These are phyloP conservation scores for Tachypleus tridentatus DNA, from an alignment of 1,140 invertebrate species.

Conservation along the genomic window DNA sequence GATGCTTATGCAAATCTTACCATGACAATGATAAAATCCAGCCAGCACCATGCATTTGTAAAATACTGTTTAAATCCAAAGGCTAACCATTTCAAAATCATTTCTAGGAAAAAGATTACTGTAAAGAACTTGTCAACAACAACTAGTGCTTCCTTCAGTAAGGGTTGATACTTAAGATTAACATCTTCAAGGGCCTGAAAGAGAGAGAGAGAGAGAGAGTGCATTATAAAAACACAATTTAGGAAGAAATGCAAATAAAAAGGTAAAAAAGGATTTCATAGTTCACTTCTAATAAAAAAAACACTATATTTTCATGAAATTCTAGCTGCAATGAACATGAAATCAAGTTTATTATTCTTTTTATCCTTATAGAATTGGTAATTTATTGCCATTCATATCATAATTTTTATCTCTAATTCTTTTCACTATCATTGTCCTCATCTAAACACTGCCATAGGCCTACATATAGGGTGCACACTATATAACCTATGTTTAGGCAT, in stretches of 20 bases:
- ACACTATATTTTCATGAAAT: too few relatives aligned
- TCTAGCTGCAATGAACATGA: too few relatives aligned
- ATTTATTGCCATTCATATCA: too few relatives aligned
- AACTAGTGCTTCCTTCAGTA: conserved; percentile 80
- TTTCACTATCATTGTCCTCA: too few relatives aligned
- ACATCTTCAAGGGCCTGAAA: conserved; percentile 88
- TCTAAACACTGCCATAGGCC: too few relatives aligned
- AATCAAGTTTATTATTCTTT: too few relatives aligned
- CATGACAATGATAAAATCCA: not conserved
- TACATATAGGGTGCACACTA: too few relatives aligned
- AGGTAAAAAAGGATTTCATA: conserved; percentile 4
- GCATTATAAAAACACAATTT: conserved; percentile 23
- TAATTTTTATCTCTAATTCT: too few relatives aligned
- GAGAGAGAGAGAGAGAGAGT: conserved; percentile 19
- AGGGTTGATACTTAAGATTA: conserved; percentile 71
- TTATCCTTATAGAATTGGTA: too few relatives aligned
- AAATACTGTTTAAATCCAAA: not conserved
- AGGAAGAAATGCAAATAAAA: conserved; percentile 3
- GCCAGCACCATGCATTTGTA: conserved; percentile 2
- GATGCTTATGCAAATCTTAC: not conserved
- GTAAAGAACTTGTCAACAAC: conserved; percentile 97
- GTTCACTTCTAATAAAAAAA: too few relatives aligned
- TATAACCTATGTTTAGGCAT: too few relatives aligned
- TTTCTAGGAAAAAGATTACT: conserved; percentile 89
- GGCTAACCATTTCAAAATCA: not conserved